Conservation (phyloP, 2,797 vertebrate species). For the Carcharodon carcharias region DNA sequence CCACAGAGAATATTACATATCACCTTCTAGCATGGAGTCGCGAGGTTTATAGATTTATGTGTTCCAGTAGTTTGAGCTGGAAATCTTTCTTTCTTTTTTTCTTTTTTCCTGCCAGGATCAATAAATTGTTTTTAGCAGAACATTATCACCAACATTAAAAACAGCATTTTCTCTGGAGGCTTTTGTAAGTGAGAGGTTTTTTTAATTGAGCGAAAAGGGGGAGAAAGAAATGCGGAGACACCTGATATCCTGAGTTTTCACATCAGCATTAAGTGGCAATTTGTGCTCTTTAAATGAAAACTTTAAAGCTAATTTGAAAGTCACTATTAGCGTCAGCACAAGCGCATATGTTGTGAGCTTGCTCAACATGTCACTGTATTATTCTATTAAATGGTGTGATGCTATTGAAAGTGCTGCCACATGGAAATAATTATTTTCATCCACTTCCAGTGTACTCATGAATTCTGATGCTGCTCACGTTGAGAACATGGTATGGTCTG, state of each 20-base stretch:
- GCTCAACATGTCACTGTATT: neutral
- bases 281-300: slow-evolving; percentile 7
- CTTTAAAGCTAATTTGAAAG: slow-evolving; percentile 4
- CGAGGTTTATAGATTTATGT: slow-evolving; percentile 55
- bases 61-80: slow-evolving; percentile 57
- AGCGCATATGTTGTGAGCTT: neutral
- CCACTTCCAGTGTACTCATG: neutral
- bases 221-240: slow-evolving; percentile 1
- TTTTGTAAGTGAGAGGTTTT: slow-evolving; percentile 40
- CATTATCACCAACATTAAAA: slow-evolving; percentile 48
- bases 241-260: slow-evolving; percentile 29
- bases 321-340: neutral
- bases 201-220: neutral
- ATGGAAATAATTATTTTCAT: neutral
- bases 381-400: no score
- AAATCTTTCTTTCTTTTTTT: slow-evolving; percentile 49
- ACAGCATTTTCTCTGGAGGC: slow-evolving; percentile 40
- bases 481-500: neutral
- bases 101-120: slow-evolving; percentile 56
- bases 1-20: slow-evolving; percentile 71
- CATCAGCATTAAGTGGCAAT: slow-evolving; percentile 23
- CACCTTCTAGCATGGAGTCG: slow-evolving; percentile 64
- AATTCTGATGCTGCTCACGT: neutral
- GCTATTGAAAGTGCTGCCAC: neutral
- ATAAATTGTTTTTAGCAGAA: slow-evolving; percentile 62